These are phyloP conservation scores for Psophia crepitans DNA, from an alignment of 2,113 vertebrate genomes.

Conservation along the genomic window DNA sequence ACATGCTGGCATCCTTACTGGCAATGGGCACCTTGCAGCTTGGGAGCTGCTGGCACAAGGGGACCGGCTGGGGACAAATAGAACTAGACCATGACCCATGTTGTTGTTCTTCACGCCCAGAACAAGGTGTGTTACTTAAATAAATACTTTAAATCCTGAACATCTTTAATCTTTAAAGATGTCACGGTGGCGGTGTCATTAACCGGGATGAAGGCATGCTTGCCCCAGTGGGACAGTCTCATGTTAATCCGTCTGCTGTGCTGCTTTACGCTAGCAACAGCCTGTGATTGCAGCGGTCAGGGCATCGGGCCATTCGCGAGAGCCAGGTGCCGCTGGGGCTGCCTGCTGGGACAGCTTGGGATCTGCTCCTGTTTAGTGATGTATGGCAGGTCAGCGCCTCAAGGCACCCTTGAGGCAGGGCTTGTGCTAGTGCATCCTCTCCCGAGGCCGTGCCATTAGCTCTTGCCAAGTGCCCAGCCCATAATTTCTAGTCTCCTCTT, in stretches of 20 bases:
- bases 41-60: neutral
- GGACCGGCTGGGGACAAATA: neutral
- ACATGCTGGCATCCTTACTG: neutral
- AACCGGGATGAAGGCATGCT: neutral
- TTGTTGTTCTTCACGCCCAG: neutral
- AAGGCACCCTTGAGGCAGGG: neutral
- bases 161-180: neutral
- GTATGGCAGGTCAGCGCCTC: neutral
- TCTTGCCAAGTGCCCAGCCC: neutral
- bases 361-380: neutral
- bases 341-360: neutral
- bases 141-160: neutral
- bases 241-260: accelerated
- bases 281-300: neutral
- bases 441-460: neutral
- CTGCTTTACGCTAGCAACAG: neutral
- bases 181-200: accelerated
- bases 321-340: neutral
- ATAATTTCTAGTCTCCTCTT: neutral
- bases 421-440: neutral
- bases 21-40: neutral
- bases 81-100: too few relatives aligned
- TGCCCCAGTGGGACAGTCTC: neutral
- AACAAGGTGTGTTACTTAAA: neutral
- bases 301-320: accelerated